Conservation (phyloP, 1,140 invertebrate species). For the Drosophila sproati region DNA sequence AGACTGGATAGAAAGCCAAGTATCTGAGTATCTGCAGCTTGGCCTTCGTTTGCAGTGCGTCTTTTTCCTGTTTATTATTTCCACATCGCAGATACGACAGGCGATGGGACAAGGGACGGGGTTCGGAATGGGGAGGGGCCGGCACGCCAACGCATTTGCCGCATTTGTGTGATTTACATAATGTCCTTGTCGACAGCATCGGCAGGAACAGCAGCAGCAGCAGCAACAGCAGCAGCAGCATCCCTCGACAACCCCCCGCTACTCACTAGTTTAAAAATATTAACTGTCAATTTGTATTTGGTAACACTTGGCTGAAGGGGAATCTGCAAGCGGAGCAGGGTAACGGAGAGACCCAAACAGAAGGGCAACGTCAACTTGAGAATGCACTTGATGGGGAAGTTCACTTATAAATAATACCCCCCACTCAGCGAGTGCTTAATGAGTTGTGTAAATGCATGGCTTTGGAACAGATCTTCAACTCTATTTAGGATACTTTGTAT, state of each 20-base stretch:
- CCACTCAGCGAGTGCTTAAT: constrained; percentile 1
- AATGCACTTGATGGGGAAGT: constrained; percentile 55
- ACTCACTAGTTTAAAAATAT: constrained; percentile 79
- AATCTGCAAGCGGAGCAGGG: constrained; percentile 30
- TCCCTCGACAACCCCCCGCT: background rate
- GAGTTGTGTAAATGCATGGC: constrained; percentile 10
- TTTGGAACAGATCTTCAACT: background rate
- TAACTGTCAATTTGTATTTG: constrained; percentile 84
- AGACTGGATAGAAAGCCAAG: constrained; percentile 34
- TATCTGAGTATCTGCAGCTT: constrained; percentile 31
- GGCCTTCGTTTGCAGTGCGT: constrained; percentile 42
- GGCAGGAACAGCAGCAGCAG: constrained; percentile 22
- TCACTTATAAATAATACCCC: constrained; percentile 8
- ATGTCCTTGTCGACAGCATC: constrained; percentile 70
- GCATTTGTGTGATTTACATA: constrained; percentile 70
- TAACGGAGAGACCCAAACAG: background rate
- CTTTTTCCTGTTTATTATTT: constrained; percentile 77
- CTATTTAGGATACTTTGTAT: background rate
- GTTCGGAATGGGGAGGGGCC: background rate
- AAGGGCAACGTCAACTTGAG: background rate
- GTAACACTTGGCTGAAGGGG: constrained; percentile 75
- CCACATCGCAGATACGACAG: constrained; percentile 27
- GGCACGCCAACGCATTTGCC: constrained; percentile 41
- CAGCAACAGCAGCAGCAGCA: constrained; percentile 14
- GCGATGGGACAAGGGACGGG: background rate